These are phyloP conservation scores for Goniozus legneri DNA, from an alignment of 1,140 invertebrate genomes.

Conservation along the genomic window DNA sequence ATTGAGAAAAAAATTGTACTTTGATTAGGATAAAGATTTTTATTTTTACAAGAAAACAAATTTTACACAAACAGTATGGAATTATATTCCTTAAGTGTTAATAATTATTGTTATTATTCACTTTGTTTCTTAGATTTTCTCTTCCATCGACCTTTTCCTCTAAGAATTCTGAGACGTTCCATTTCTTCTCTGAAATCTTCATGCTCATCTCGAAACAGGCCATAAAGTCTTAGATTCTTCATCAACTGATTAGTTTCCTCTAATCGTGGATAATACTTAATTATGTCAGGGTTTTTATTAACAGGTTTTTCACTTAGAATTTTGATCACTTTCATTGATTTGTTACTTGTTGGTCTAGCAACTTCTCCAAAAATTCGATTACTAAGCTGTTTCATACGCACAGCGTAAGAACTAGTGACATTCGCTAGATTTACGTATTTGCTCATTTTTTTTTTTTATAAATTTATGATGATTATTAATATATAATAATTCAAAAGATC, in stretches of 20 bases:
- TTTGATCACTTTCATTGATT: constrained; percentile 80
- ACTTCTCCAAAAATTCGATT: constrained; percentile 90
- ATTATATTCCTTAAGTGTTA: neutral
- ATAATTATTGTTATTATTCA: constrained; percentile 6
- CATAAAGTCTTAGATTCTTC: constrained; percentile 69
- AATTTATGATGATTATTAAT: too few species aligned
- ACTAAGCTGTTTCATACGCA: constrained; percentile 80
- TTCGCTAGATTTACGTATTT: constrained; percentile 71
- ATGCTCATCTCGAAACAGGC: constrained; percentile 85
- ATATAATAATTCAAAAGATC: too few species aligned
- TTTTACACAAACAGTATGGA: neutral
- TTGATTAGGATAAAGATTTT: neutral
- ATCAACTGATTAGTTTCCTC: constrained; percentile 71
- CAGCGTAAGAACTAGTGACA: constrained; percentile 72
- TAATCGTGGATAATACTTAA: constrained; percentile 85
- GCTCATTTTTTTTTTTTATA: too few species aligned
- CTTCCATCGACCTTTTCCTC: constrained; percentile 63
- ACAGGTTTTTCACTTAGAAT: constrained; percentile 74
- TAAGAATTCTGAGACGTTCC: constrained; percentile 67
- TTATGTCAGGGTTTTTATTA: constrained; percentile 69
- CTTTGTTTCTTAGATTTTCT: too few species aligned
- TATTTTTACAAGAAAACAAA: neutral
- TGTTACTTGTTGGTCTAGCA: constrained; percentile 65
- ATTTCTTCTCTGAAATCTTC: constrained; percentile 90
- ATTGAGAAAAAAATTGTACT: neutral